These are phyloP conservation scores for Fragum whitleyi DNA, from an alignment of 2,888 invertebrate genomes.

Conservation along the genomic window DNA sequence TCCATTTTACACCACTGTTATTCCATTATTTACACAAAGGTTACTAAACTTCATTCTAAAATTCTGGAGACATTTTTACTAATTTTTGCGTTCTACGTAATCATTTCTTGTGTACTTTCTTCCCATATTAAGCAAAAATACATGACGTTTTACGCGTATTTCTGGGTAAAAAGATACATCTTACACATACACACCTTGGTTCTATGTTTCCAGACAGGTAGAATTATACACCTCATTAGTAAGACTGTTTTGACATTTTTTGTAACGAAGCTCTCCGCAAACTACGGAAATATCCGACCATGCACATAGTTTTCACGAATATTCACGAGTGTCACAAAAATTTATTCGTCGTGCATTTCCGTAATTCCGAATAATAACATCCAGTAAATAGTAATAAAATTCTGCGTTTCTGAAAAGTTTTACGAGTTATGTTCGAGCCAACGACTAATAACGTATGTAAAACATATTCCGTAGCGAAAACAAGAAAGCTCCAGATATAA, in stretches of 20 bases:
- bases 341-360: neutral
- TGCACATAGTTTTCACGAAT: neutral
- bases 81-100: constrained; percentile 69
- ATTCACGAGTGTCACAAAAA: neutral
- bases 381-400: neutral
- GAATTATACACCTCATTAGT: constrained; percentile 20
- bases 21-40: constrained; percentile 35
- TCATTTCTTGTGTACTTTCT: constrained; percentile 55
- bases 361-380: neutral
- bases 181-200: constrained; percentile 14
- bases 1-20: constrained; percentile 37
- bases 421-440: neutral
- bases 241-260: constrained; percentile 11
- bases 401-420: constrained; percentile 7
- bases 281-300: neutral
- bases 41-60: constrained; percentile 33
- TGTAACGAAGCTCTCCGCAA: neutral
- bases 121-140: constrained; percentile 51
- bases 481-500: too few relatives aligned
- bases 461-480: neutral
- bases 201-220: constrained; percentile 21
- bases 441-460: neutral
- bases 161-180: constrained; percentile 34
- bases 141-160: constrained; percentile 27
- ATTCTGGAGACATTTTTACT: constrained; percentile 54